phyloP scores from a whole-genome alignment of 2,113 vertebrate species.

The Hyaena hyaena region DNA sequence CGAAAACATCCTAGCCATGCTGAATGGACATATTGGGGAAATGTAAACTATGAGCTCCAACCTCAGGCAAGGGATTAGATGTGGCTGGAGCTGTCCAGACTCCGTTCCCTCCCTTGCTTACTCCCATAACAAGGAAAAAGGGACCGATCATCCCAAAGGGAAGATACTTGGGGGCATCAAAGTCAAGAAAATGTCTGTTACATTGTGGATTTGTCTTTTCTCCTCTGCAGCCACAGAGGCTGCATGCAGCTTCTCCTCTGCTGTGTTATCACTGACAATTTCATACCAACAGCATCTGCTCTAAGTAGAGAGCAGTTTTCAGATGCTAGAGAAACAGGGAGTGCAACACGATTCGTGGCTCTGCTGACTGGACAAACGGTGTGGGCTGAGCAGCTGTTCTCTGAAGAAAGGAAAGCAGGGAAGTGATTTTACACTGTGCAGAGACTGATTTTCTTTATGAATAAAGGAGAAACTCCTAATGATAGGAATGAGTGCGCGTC shows the following conservation, averaged over 20 bases:
- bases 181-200: neutral
- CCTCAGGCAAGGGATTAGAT: neutral
- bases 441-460: neutral
- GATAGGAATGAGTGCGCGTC: neutral
- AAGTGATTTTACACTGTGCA: neutral
- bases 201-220: neutral
- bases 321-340: neutral
- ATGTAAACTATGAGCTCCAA: neutral
- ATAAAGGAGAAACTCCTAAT: slow-evolving; percentile 11
- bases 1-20: neutral
- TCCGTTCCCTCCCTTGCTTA: neutral
- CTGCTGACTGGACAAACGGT: neutral
- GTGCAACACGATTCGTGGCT: slow-evolving; percentile 33
- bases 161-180: neutral
- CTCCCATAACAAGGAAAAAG: neutral
- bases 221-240: neutral
- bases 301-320: neutral
- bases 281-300: neutral
- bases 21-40: neutral
- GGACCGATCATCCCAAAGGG: neutral
- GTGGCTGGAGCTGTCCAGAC: neutral
- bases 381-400: neutral
- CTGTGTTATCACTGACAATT: neutral
- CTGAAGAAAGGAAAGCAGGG: neutral
- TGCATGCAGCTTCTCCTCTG: neutral